Evolutionary conservation across 2,113 vertebrate genomes (phyloP), one percentile per base, ranked within the genome.

Genomic region (Centropristis striata): DNA sequence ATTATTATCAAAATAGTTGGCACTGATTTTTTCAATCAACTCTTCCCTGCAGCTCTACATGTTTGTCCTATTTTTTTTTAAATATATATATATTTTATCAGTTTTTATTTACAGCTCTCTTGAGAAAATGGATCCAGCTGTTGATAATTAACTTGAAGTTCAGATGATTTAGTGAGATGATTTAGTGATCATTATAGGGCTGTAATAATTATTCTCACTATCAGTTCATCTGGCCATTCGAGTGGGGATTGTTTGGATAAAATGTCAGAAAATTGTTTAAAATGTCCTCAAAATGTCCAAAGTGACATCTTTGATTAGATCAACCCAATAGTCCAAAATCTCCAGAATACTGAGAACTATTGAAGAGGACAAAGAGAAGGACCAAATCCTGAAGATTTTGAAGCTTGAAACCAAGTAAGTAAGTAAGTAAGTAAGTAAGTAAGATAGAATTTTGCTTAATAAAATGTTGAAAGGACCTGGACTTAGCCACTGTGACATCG

Each of bases 91-190:
- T n/a, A n/a, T 47, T 36, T 32, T 25, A 41, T n/a, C 21, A 53
- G 71, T 59, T 53, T 69, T 25, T 18, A 51, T 51, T 50, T 13
- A 39, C 23, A 57, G 32, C 5, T 42, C n/a, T 57, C 20, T 10
- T 49, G 10, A 25, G 59, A 20, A 44, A 41, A 36, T 11, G 37
- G 23, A 69, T 5, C 42, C 21, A 51, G 25, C 32, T 41, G 69
- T 51, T 54, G 58, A 41, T 54, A 9, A 36, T 73, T 37, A 32
- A 50, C 16, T 63, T 59, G 32, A 71, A 11, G n/a, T 36, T 4
- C 32, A 55, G 28, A 75, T 47, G 2, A 46, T 16, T 2, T 8
- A 46, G 16, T 47, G 16, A 46, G 44, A 49, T n/a, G 46, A 49
- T n/a, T 49, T n/a, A n/a, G 7, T 54, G 11, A 59, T 46, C 14